A percentile compares a stretch with the other conserved stretches of the same genome.
Conservation (phyloP, 2,113 vertebrate species). For the Sturnus vulgaris region DNA sequence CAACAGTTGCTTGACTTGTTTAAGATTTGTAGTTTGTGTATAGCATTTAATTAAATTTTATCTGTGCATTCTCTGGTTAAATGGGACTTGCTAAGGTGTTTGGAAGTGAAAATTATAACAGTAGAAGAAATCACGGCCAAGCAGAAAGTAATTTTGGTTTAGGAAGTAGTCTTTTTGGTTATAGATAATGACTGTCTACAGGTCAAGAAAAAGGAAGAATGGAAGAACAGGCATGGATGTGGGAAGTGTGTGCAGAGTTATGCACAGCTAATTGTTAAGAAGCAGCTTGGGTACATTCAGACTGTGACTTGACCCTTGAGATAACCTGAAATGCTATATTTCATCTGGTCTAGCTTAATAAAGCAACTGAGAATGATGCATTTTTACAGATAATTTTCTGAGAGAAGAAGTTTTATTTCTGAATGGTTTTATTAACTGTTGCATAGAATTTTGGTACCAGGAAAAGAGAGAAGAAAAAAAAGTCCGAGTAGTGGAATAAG, state of each 20-base stretch:
- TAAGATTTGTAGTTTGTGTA: neutral
- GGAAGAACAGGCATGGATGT: neutral
- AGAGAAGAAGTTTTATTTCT: neutral
- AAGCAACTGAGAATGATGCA: neutral
- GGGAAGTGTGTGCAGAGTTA: neutral
- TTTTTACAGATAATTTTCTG: neutral
- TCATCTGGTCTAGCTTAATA: neutral
- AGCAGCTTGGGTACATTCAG: neutral
- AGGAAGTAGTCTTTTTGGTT: neutral
- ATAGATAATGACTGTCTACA: neutral
- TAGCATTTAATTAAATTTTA: neutral
- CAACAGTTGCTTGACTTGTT: neutral
- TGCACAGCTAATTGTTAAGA: neutral
- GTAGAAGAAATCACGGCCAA: neutral
- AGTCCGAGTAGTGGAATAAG: neutral
- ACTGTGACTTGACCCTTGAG: neutral
- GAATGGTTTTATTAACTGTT: neutral
- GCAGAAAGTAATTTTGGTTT: neutral
- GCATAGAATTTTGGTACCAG: neutral
- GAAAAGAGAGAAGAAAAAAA: neutral
- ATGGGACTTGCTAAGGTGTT: neutral
- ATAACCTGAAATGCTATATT: neutral
- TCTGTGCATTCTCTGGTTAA: neutral
- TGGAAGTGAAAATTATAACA: neutral
- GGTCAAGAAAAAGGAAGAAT: neutral